Percentiles rank a stretch among this genome's conserved stretches.
phyloP scores from a whole-genome alignment of 2,888 invertebrate species.

The Dynastes maya region DNA sequence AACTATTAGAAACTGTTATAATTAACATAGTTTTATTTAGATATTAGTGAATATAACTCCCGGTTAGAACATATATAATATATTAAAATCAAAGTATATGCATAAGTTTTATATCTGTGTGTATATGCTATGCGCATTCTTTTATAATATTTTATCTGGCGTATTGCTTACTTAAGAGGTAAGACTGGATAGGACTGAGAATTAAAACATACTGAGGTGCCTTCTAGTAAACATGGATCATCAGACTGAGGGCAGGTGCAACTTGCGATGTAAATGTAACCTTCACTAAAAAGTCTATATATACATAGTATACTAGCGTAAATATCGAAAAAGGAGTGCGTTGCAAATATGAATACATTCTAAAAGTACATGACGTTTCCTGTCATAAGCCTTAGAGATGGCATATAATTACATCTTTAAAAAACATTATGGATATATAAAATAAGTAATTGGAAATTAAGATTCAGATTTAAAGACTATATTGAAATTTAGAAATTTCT shows the following conservation, averaged over 20 bases:
- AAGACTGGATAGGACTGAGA: conserved; percentile 71
- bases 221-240: conserved; percentile 67
- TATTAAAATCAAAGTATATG: conserved; percentile 64
- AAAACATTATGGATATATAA: neutral
- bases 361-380: conserved; percentile 22
- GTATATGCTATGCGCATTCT: conserved; percentile 64
- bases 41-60: conserved; percentile 56
- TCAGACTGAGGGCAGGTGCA: conserved; percentile 69
- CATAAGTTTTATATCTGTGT: conserved; percentile 69
- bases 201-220: conserved; percentile 66
- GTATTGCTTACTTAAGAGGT: conserved; percentile 68
- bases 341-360: conserved; percentile 38
- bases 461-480: conserved; percentile 27
- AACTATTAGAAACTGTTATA: conserved; percentile 67
- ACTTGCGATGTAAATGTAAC: conserved; percentile 55
- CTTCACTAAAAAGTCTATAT: conserved; percentile 25
- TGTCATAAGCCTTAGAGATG: conserved; percentile 22
- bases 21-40: conserved; percentile 67
- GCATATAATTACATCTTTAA: conserved; percentile 3
- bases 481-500: neutral
- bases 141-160: conserved; percentile 67
- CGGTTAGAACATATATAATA: conserved; percentile 56
- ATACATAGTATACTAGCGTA: conserved; percentile 38
- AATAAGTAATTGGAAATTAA: neutral
- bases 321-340: conserved; percentile 41